Evolutionary conservation across 2,113 vertebrate species (phyloP), one percentile per base, ranked within the genome.

Genomic region (Cyprinus carpio): DNA sequence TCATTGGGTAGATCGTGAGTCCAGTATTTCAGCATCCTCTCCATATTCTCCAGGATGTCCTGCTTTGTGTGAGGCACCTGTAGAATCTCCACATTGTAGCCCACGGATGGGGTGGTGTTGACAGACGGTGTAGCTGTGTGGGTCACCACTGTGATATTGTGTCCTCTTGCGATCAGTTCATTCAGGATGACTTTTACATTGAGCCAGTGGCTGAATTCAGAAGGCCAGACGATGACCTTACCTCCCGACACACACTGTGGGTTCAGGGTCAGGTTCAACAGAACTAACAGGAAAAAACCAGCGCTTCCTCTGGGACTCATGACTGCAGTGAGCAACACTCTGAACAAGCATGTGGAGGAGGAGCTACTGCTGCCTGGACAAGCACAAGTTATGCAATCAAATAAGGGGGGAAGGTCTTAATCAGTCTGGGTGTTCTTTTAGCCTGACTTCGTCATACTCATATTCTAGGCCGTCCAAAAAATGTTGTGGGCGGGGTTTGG

Each of bases 161-260:
- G 92, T 9, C 90, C 90, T 27, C 85, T 91, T 1, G 76, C 58
- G 0, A 60, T 18, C 3, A 94, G 85, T 16, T 87, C 80, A 0
- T 93, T 89, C 11, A 93, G 77, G 40, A 92, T 84, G 2, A 5
- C 64, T 85, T 91, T 92, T 0, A 92, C 0, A 37, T 92, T 94
- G 49, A 94, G 89, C 91, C 92, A 94, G 54, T 94, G 94, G 64
- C 93, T 94, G 87, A 90, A 87, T 23, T 93, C 93, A 6, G 76
- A 88, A 1, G 93, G 92, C 93, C 91, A 94, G 1, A 92, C 86
- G 16, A 93, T 84, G 4, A 94, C 69, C 78, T 93, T 94, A 4
- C 90, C 91, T 75, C 79, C 75, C 20, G 67, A 75, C 7, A 81
- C 86, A 40, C 4, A 18, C 27, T 20, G 60, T n/a, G n/a, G n/a